Conservation (phyloP, 2,797 vertebrate species). For the Menidia menidia region DNA sequence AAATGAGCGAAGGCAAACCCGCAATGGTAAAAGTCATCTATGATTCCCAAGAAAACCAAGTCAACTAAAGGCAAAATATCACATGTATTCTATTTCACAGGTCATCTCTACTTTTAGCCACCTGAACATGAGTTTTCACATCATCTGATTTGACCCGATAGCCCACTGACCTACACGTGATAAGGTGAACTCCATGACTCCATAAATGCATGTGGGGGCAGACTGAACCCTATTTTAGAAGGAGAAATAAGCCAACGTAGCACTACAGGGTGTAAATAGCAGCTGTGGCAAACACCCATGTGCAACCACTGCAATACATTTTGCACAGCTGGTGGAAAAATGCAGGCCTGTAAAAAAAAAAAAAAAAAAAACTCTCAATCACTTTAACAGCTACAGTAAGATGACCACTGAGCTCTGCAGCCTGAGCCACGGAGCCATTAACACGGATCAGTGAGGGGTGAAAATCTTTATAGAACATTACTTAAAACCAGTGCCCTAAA, state of each 20-base stretch:
- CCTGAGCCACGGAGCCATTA: conserved; percentile 9
- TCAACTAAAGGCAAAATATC: conserved; percentile 8
- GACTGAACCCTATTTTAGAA: conserved; percentile 61
- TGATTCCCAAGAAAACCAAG: background rate
- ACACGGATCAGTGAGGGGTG: conserved; percentile 5
- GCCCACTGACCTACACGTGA: conserved; percentile 70
- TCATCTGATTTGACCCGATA: conserved; percentile 66
- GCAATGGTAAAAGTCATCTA: background rate
- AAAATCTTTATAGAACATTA: conserved; percentile 5
- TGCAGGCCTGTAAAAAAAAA: conserved; percentile 53
- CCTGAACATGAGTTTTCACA: conserved; percentile 48
- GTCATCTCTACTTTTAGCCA: conserved; percentile 24
- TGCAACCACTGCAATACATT: conserved; percentile 63
- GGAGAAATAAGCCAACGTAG: conserved; percentile 39
- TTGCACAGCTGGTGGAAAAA: conserved; percentile 72
- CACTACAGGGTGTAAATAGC: conserved; percentile 59
- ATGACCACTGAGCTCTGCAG: conserved; percentile 45
- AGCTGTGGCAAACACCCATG: conserved; percentile 60
- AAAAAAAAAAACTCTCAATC: conserved; percentile 23
- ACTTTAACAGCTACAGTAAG: conserved; percentile 28
- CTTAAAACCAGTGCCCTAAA: no score
- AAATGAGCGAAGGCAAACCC: conserved; percentile 3
- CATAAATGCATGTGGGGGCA: conserved; percentile 52
- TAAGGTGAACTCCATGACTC: conserved; percentile 54
- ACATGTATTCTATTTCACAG: conserved; percentile 13